Percentiles rank a stretch among this genome's conserved stretches.
Evolutionary conservation across 1,140 invertebrate species (phyloP).

Genomic region (Brachionus calyciflorus): DNA sequence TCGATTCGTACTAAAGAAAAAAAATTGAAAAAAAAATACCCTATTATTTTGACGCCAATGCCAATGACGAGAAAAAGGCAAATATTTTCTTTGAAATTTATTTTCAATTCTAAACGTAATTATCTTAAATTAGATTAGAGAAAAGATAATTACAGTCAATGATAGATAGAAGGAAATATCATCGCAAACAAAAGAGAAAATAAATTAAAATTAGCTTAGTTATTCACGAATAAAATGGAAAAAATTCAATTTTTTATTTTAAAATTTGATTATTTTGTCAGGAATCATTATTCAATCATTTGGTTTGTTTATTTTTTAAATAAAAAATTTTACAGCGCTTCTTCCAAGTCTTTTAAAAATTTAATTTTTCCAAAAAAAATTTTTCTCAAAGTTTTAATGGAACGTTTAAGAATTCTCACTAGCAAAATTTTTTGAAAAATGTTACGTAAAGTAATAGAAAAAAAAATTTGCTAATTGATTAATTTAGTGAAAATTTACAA

Average conservation of each 20-base stretch:
- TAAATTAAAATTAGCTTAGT: neutral
- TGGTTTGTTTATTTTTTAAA: neutral
- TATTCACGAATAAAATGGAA: neutral
- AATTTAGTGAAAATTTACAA: conserved; percentile 34
- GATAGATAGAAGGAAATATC: neutral
- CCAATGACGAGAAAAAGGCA: neutral
- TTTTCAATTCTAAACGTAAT: conserved; percentile 6
- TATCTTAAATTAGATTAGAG: conserved; percentile 17
- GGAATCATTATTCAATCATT: conserved; percentile 29
- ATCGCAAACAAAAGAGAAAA: neutral
- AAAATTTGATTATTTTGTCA: too few species aligned
- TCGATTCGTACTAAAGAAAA: neutral
- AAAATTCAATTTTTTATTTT: neutral
- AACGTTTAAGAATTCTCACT: conserved; percentile 16
- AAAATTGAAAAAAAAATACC: neutral
- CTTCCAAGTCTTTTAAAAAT: neutral
- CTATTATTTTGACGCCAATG: conserved; percentile 32
- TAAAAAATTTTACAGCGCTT: neutral
- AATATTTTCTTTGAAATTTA: conserved; percentile 20
- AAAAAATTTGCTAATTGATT: conserved; percentile 16
- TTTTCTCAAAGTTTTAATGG: conserved; percentile 11
- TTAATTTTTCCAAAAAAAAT: neutral
- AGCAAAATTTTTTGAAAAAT: conserved; percentile 16
- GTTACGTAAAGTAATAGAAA: conserved; percentile 23
- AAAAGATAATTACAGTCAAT: conserved; percentile 33